phyloP scores from a whole-genome alignment of 1,140 invertebrate species.

The Maniola jurtina region DNA sequence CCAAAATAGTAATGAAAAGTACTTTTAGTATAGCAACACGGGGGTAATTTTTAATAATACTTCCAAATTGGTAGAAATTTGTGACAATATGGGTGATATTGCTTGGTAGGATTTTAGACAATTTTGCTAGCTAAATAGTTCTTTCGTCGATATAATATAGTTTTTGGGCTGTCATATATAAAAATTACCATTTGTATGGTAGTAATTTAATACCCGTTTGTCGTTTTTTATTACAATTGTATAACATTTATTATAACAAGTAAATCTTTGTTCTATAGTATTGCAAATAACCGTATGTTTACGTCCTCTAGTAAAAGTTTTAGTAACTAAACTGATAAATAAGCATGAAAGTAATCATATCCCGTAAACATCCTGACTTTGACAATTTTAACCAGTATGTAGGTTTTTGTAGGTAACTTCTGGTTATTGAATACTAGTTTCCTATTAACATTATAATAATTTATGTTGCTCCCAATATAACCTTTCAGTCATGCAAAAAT shows the following conservation, averaged over 20 bases:
- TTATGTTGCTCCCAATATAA: constrained; percentile 5
- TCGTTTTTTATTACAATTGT: constrained; percentile 18
- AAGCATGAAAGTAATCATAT: constrained; percentile 37
- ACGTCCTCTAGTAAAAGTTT: constrained; percentile 25
- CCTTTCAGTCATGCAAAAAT: constrained; percentile 15
- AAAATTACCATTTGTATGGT: constrained; percentile 30
- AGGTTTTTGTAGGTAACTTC: constrained; percentile 31
- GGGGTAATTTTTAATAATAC: constrained; percentile 30
- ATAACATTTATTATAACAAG: constrained; percentile 16
- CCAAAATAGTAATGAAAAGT: constrained; percentile 25
- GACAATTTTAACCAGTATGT: constrained; percentile 32
- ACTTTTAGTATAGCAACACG: constrained; percentile 35
- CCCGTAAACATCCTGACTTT: constrained; percentile 35
- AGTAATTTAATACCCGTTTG: constrained; percentile 23
- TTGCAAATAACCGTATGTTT: constrained; percentile 25
- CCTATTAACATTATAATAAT: constrained; percentile 18
- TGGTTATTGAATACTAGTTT: constrained; percentile 1
- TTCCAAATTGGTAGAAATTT: constrained; percentile 32
- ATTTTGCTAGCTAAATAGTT: constrained; percentile 36
- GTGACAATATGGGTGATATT: constrained; percentile 25
- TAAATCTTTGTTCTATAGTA: constrained; percentile 26
- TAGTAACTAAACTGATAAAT: constrained; percentile 25
- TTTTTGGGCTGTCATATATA: constrained; percentile 26
- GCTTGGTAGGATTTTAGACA: constrained; percentile 40
- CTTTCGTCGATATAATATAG: constrained; percentile 12